These are phyloP conservation scores for Idris sp. DNA, from an alignment of 1,140 invertebrate species.

Conservation along the genomic window DNA sequence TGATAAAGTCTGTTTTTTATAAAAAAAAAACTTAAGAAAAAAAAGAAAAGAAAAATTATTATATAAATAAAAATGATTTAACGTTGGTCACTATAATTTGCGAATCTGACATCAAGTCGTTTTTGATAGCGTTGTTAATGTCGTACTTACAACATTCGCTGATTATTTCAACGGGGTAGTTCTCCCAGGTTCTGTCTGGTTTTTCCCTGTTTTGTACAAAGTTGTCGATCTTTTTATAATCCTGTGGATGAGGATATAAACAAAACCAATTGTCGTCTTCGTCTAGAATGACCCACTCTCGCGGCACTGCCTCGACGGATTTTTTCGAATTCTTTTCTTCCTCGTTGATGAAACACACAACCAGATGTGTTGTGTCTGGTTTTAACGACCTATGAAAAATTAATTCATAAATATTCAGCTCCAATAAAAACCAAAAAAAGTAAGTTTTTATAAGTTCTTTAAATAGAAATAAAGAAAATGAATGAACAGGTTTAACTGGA, in stretches of 20 bases:
- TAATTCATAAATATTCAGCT: no score
- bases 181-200: conserved; percentile 12
- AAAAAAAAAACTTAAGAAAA: no score
- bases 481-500: no score
- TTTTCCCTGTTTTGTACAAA: conserved; percentile 1
- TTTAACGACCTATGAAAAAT: not conserved
- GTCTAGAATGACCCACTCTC: not conserved
- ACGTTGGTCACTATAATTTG: no score
- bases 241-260: not conserved
- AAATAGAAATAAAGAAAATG: no score
- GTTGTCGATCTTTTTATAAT: not conserved
- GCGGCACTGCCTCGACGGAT: not conserved
- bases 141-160: conserved; percentile 13
- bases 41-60: no score
- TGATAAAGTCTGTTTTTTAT: no score
- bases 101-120: no score
- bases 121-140: no score
- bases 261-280: conserved; percentile 2
- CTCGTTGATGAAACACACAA: not conserved
- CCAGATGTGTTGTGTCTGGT: not conserved
- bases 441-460: no score
- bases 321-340: not conserved
- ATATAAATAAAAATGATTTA: no score
- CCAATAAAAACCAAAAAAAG: no score
- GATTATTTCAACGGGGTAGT: not conserved